These are phyloP conservation scores for Drosophila obscura DNA, from an alignment of 1,140 invertebrate species.

Conservation along the genomic window DNA sequence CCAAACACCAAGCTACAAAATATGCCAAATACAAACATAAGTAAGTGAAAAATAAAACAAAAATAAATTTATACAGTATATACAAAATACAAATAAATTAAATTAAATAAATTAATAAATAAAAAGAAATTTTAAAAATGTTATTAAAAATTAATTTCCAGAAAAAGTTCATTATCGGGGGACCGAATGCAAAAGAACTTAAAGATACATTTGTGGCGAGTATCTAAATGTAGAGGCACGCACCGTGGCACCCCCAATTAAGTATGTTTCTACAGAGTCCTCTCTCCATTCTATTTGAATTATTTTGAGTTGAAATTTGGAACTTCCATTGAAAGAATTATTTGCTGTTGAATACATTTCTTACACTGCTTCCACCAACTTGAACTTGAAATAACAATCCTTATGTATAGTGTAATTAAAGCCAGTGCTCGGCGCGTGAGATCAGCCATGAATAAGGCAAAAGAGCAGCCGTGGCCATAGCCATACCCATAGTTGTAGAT, in stretches of 20 bases:
- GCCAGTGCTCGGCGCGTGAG: constrained; percentile 66
- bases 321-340: background rate
- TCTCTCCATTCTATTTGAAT: too few species aligned
- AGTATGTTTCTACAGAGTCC: too few species aligned
- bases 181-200: too few species aligned
- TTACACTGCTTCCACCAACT: too few species aligned
- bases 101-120: background rate
- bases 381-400: background rate
- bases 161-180: too few species aligned
- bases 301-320: too few species aligned
- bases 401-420: constrained; percentile 62
- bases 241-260: too few species aligned
- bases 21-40: background rate
- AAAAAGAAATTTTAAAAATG: background rate
- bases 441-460: constrained; percentile 52
- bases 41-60: too few species aligned
- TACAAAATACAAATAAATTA: background rate
- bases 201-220: too few species aligned
- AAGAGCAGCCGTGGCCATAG: constrained; percentile 5
- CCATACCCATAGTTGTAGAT: constrained; percentile 14
- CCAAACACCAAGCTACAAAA: constrained; percentile 45
- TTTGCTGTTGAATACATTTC: too few species aligned
- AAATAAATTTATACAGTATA: too few species aligned
- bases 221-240: too few species aligned
- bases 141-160: background rate